Evolutionary conservation across 2,888 invertebrate genomes (phyloP), one percentile per base, ranked within the genome.

Genomic region (Ametastegia equiseti): DNA sequence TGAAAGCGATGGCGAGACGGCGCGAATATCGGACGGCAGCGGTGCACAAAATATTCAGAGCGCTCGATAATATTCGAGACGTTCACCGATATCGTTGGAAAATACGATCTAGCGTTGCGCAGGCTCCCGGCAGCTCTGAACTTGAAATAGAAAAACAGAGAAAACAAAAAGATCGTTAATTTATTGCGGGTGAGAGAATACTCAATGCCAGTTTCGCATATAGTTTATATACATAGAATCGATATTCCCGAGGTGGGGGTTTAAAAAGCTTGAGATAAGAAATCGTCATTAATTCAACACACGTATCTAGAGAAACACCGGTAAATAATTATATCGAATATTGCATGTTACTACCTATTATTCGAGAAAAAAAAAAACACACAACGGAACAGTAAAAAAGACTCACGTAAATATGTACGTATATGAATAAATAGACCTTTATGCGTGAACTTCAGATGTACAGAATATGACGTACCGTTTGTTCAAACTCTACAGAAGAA

Each of bases 71-170:
- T 11, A 63, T 63, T 27, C 11, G 39, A 27, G 39, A 11, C 65
- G 65, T 67, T 39, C 36, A 27, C 65, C 65, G n/a, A 67, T 39
- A 39, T 39, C 19, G 71, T 47, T 45, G 45, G n/a, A 47, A 45
- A 71, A n/a, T 36, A 45, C 45, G 13, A 71, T 45, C 27, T 71
- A 71, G 47, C 71, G 30, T 71, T 71, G 47, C 30, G 47, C 71
- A 42, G 13, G 15, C n/a, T n/a, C n/a, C 71, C 15, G 4, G 13
- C 54, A 15, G 45, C 71, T 71, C 47, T 45, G 47, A 71, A 71
- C 71, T 71, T 71, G 71, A 71, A 47, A 45, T 45, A 71, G 27
- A 71, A 71, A 71, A 47, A 71, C 23, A 6, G n/a, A 67, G 19
- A 23, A 54, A 54, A 54, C n/a, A 54, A 54, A 54, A 50, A 54